phyloP scores from a whole-genome alignment of 2,797 vertebrate genomes.

The Peromyscus melanophrys region DNA sequence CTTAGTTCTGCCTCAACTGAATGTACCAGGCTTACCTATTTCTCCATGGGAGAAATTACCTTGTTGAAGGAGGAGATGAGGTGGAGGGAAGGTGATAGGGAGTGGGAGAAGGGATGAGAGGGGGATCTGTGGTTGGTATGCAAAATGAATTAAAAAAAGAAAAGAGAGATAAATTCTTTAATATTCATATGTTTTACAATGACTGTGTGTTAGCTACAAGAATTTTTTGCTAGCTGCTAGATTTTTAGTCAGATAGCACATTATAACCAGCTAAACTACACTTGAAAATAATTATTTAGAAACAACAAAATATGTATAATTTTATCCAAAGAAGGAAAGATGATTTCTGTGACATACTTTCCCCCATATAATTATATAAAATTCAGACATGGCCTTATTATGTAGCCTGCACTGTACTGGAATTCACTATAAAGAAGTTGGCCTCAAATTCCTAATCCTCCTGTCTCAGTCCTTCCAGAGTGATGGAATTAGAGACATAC shows the following conservation, averaged over 20 bases:
- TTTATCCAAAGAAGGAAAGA: neutral
- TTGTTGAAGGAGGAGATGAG: no score
- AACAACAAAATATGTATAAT: neutral
- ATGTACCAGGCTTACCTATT: no score
- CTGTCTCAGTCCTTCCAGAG: neutral
- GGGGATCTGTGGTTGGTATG: no score
- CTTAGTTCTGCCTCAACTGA: no score
- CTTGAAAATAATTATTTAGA: neutral
- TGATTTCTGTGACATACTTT: neutral
- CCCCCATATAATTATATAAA: neutral
- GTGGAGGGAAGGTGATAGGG: no score
- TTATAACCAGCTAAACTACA: neutral
- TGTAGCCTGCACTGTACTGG: neutral
- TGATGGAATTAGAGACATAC: neutral
- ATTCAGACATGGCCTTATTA: neutral
- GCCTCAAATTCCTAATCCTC: neutral
- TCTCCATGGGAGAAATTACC: no score
- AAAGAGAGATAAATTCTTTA: neutral
- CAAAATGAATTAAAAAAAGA: no score
- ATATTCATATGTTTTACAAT: neutral
- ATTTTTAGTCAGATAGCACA: neutral
- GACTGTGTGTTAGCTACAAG: neutral
- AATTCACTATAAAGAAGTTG: neutral
- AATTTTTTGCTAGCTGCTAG: neutral
- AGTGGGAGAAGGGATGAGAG: no score